phyloP scores from a whole-genome alignment of 2,113 vertebrate species.

The rat (Rattus norvegicus) region GRCr8 NC_086035.1:20477501-20478000 shows the following conservation, averaged over 20 bases:
- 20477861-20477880: not conserved
- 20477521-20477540: slow-evolving; percentile 82
- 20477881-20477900: not conserved
- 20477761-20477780: not conserved
- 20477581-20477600: slow-evolving; percentile 84
- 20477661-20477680: slow-evolving; percentile 49
- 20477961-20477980: not conserved
- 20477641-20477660: slow-evolving; percentile 80
- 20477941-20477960: not conserved
- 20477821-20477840: not conserved
- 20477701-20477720: slow-evolving; percentile 3
- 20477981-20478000: not conserved
- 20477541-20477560: slow-evolving; percentile 77
- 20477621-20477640: slow-evolving; percentile 81
- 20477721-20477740: slow-evolving; percentile 18
- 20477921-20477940: not conserved
- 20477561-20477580: slow-evolving; percentile 83
- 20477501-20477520: slow-evolving; percentile 79
- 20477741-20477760: not conserved
- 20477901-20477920: not conserved
- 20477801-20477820: not conserved
- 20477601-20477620: slow-evolving; percentile 83
- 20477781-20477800: not conserved
- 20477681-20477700: slow-evolving; percentile 46
- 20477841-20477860: not conserved